These are phyloP conservation scores for Mellivora capensis DNA, from an alignment of 2,113 vertebrate species.

Conservation along the genomic window DNA sequence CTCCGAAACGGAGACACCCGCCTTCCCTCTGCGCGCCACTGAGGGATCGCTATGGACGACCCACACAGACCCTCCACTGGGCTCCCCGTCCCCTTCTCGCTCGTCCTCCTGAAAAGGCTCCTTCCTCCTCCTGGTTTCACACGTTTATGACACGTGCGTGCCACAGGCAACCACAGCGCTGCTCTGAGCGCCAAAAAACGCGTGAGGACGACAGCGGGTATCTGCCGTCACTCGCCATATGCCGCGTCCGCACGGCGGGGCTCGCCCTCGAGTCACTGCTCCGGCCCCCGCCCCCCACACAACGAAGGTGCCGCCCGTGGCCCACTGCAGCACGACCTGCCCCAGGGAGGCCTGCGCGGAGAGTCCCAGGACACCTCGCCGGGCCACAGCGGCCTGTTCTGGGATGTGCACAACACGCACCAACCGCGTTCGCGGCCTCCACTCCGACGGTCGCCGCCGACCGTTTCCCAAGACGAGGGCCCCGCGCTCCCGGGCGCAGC, in stretches of 20 bases:
- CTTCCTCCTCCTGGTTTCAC: not conserved
- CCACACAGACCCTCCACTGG: not conserved
- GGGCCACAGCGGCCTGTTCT: not conserved
- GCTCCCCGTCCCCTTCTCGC: not conserved
- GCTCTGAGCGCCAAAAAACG: not conserved
- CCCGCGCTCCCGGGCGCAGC: accelerated
- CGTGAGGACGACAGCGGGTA: not conserved
- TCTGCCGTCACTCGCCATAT: accelerated
- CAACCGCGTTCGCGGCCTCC: accelerated
- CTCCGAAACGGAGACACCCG: not conserved
- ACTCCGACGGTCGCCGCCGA: accelerated
- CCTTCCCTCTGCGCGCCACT: accelerated
- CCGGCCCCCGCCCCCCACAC: accelerated
- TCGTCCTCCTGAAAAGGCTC: not conserved
- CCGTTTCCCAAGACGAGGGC: accelerated
- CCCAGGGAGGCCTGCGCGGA: not conserved
- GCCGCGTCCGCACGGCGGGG: not conserved
- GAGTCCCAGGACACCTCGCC: not conserved
- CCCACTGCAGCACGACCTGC: not conserved
- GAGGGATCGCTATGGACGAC: not conserved
- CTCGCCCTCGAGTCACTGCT: not conserved
- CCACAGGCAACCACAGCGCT: not conserved
- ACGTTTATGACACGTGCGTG: not conserved
- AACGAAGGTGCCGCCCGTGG: not conserved
- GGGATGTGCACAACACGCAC: accelerated